phyloP scores from a whole-genome alignment of 2,113 vertebrate genomes.

The Xenotilapia flavipinnis region DNA sequence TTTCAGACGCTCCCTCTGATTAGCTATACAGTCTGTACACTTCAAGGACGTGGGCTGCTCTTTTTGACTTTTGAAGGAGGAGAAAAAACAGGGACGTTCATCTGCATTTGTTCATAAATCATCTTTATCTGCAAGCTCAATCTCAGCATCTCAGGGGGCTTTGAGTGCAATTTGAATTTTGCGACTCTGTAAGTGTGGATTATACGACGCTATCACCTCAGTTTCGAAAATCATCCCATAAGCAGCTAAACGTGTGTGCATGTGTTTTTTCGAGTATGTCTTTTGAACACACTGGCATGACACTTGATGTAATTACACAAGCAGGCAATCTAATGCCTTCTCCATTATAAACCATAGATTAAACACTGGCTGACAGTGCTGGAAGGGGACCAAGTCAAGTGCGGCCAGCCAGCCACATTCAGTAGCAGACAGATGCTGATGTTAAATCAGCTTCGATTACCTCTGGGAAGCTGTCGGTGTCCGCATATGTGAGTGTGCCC shows the following conservation, averaged over 20 bases:
- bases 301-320: slow-evolving; percentile 24
- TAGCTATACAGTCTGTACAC: neutral
- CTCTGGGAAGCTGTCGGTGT: neutral
- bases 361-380: slow-evolving; percentile 24
- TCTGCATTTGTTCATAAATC: neutral
- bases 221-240: neutral
- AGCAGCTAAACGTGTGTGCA: neutral
- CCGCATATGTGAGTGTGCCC: neutral
- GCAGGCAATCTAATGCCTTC: neutral
- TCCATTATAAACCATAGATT: slow-evolving; percentile 38
- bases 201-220: neutral
- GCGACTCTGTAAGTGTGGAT: neutral
- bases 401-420: neutral
- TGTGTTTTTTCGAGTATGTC: neutral
- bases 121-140: neutral
- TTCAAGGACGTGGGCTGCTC: neutral
- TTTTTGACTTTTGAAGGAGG: neutral
- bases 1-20: neutral
- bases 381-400: slow-evolving; percentile 22
- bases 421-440: slow-evolving; percentile 40
- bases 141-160: neutral
- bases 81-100: neutral
- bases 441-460: slow-evolving; percentile 42
- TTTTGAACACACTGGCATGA: neutral
- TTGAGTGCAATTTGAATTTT: neutral